Evolutionary conservation across 2,797 vertebrate species (phyloP).

Genomic region (Melopsittacus undulatus): DNA sequence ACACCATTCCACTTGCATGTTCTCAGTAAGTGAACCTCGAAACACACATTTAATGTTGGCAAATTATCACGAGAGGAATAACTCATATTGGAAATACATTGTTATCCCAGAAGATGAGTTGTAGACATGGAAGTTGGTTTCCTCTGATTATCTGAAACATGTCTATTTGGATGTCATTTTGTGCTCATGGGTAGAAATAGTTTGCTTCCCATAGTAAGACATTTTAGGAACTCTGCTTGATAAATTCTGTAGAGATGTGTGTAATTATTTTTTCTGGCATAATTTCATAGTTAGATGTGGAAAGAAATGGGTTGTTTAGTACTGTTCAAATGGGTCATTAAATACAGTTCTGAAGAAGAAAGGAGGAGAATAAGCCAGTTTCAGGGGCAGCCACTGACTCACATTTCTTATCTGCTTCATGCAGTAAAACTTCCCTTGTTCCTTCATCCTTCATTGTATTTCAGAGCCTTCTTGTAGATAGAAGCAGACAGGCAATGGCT

Average conservation of each 20-base stretch:
- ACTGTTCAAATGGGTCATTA: neutral
- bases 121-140: neutral
- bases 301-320: neutral
- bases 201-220: neutral
- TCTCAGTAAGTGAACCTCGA: neutral
- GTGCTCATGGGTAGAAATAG: neutral
- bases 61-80: neutral
- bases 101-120: neutral
- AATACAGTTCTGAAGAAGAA: neutral
- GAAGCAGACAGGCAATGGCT: neutral
- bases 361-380: neutral
- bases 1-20: neutral
- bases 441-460: neutral
- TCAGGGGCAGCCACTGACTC: neutral
- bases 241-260: neutral
- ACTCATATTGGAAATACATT: neutral
- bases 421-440: neutral
- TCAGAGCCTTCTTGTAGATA: neutral
- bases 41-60: neutral
- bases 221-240: neutral
- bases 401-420: neutral
- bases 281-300: neutral
- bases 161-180: neutral
- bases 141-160: neutral
- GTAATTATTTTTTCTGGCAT: conserved; percentile 17